phyloP scores from a whole-genome alignment of 2,113 vertebrate genomes.

The Eurypyga helias region DNA sequence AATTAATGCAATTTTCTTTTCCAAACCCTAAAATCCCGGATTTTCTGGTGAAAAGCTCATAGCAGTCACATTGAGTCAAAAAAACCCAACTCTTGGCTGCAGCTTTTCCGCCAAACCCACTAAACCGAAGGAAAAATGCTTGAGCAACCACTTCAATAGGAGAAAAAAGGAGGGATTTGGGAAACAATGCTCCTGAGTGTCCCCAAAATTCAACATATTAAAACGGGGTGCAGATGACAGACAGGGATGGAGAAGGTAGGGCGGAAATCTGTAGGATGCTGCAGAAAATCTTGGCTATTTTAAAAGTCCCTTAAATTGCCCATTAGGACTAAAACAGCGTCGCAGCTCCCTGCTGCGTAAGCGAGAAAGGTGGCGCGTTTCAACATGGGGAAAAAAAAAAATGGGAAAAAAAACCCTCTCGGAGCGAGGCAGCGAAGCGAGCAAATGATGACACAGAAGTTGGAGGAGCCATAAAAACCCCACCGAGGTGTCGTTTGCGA shows the following conservation, averaged over 20 bases:
- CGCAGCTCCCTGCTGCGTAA: not conserved
- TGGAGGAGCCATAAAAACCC: conserved; percentile 55
- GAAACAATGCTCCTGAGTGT: not conserved
- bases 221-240: not conserved
- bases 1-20: not conserved
- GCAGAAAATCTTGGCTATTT: not conserved
- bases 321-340: not conserved
- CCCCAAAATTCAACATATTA: not conserved
- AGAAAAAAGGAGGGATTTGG: not conserved
- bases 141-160: not conserved
- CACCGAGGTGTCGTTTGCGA: conserved; percentile 39
- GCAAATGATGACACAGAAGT: conserved; percentile 48
- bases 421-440: not conserved
- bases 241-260: not conserved
- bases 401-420: not conserved
- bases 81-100: not conserved
- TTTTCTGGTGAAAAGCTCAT: not conserved
- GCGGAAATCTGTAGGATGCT: not conserved
- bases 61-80: not conserved
- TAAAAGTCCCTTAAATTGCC: not conserved
- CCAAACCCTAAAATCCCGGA: not conserved
- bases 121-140: not conserved
- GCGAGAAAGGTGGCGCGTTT: not conserved
- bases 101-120: not conserved
- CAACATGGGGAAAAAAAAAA: not conserved